Evolutionary conservation across 2,888 invertebrate genomes (phyloP), one percentile per base, ranked within the genome.

Genomic region (Napeogenes sylphis): DNA sequence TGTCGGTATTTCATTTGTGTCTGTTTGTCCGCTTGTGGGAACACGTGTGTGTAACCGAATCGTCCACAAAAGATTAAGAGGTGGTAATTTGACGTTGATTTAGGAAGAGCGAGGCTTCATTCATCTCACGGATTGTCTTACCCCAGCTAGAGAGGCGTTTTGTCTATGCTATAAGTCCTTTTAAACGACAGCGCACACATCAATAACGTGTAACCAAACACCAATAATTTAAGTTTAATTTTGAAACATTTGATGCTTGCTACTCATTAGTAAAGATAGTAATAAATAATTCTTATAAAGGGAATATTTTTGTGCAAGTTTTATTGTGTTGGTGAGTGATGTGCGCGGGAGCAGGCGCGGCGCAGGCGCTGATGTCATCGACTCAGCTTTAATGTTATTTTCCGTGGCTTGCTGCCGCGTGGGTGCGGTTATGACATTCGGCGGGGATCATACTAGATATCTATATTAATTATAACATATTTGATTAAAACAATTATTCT

Each of bases 61-160:
- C 85, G 81, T 78, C 80, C 76, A 82, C 86, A 84, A 84, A 84
- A 87, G 89, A 87, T 90, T 89, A 89, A 84, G 85, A 87, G 84
- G 85, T 88, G 87, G 87, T 89, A 89, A 89, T 90, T 88, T 89
- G 90, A 90, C 90, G 75, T 89, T 90, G 90, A 90, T 89, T 87
- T 89, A 90, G 81, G 81, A 80, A 82, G 82, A 83, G 78, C 76
- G 73, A 74, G 74, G 68, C 70, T 70, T 78, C 84, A 86, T 83
- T 87, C 85, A 86, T 84, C 80, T 80, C 70, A 66, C 70, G 79
- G 83, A 84, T 87, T 84, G 86, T 86, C 85, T 88, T 87, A 85
- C 87, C 73, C 73, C 73, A 71, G 67, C 64, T 71, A 73, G 74
- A 73, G 75, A 75, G 74, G 66, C 75, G 79, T 80, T 84, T 83